phyloP scores from a whole-genome alignment of 1,140 invertebrate species.

The Orius laevigatus region DNA sequence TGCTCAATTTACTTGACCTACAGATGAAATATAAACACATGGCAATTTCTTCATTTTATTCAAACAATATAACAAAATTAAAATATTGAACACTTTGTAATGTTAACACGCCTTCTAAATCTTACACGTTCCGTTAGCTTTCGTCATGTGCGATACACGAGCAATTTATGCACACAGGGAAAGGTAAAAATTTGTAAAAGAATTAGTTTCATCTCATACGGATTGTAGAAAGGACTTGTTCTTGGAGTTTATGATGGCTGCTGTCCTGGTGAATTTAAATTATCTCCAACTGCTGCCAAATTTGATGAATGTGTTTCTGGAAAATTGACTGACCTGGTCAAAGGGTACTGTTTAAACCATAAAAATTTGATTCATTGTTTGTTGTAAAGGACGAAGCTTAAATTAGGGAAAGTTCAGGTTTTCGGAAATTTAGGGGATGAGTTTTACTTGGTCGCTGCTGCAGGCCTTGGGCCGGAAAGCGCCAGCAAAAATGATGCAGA shows the following conservation, averaged over 20 bases:
- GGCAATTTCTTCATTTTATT: no score
- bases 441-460: conserved; percentile 27
- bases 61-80: no score
- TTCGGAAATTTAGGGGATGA: conserved; percentile 29
- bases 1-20: no score
- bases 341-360: conserved; percentile 3
- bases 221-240: conserved; percentile 15
- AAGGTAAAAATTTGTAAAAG: no score
- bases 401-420: conserved; percentile 20
- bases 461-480: conserved; percentile 30
- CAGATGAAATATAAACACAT: no score
- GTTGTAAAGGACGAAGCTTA: conserved; percentile 2
- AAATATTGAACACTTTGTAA: no score
- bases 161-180: no score
- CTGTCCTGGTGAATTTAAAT: conserved; percentile 12
- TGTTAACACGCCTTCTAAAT: no score
- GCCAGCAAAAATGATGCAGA: conserved; percentile 27
- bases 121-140: no score
- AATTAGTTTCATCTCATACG: no score
- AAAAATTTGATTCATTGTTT: not conserved
- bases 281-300: conserved; percentile 9
- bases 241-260: conserved; percentile 17
- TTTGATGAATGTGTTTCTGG: conserved; percentile 10
- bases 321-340: conserved; percentile 9
- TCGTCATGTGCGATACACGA: no score